Percentiles rank a stretch among this genome's conserved stretches.
phyloP scores from a whole-genome alignment of 2,113 vertebrate species.

The human region DNA sequence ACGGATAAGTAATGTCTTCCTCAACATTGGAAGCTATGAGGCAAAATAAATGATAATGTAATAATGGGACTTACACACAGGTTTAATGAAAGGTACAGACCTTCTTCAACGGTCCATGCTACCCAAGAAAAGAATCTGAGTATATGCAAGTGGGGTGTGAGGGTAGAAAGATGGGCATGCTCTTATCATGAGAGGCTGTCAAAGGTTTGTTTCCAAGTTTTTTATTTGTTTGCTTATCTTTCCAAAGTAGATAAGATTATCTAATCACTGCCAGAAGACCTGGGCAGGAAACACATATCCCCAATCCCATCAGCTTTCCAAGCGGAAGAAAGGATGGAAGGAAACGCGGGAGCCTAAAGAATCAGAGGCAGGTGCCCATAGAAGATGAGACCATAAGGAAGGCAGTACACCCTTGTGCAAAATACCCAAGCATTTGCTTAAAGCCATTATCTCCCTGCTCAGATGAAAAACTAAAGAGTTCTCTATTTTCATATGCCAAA shows the following conservation, averaged over 20 bases:
- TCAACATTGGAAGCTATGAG: neutral
- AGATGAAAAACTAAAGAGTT: neutral
- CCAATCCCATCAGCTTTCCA: neutral
- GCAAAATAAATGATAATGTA: neutral
- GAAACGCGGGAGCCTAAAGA: neutral
- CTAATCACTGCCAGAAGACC: neutral
- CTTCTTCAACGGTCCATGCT: neutral
- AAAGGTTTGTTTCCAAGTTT: neutral
- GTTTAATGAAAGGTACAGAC: neutral
- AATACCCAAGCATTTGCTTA: neutral
- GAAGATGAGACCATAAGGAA: neutral
- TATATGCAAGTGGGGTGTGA: fast-evolving
- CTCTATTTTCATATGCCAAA: neutral
- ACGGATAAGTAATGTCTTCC: neutral
- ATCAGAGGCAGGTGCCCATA: neutral
- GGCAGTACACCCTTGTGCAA: neutral
- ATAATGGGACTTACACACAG: neutral
- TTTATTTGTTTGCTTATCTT: neutral
- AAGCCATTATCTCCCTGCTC: neutral
- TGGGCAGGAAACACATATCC: neutral
- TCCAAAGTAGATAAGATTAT: neutral
- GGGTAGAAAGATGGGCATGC: neutral
- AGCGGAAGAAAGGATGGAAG: neutral
- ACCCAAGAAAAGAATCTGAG: neutral
- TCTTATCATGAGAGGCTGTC: neutral